Conservation (phyloP, 2,888 invertebrate species). For the Smittia aterrima region DNA sequence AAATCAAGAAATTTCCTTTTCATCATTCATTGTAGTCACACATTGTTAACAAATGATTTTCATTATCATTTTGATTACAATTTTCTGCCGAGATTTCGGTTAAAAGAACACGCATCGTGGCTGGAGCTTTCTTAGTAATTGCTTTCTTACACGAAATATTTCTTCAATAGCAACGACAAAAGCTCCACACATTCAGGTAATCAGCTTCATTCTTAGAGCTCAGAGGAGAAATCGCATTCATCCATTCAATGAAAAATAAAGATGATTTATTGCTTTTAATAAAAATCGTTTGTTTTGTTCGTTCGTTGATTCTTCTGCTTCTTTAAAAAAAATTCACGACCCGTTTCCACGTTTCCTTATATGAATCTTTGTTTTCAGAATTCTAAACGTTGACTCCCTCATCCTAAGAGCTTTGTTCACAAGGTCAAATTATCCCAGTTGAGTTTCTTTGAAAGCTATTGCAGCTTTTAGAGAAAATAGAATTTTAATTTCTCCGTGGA, state of each 20-base stretch:
- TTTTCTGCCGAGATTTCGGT: neutral
- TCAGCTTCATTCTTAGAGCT: neutral
- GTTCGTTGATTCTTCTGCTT: neutral
- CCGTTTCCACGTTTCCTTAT: no score
- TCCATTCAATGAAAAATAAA: slow-evolving; percentile 7
- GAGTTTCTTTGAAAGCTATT: no score
- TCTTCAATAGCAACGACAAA: neutral
- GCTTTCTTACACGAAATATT: neutral
- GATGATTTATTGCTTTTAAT: neutral
- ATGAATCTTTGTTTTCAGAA: no score
- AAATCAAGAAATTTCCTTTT: neutral
- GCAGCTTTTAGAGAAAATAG: no score
- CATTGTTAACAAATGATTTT: slow-evolving; percentile 30
- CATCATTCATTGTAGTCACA: slow-evolving; percentile 1
- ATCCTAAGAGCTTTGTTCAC: no score
- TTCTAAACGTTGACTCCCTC: no score
- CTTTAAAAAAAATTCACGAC: no score
- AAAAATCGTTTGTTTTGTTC: neutral
- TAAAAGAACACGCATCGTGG: neutral
- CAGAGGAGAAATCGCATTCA: neutral
- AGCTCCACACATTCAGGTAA: neutral
- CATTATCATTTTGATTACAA: slow-evolving; percentile 30
- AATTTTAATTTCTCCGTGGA: no score
- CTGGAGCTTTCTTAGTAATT: neutral
- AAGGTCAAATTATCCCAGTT: no score